Conservation (phyloP, 2,888 invertebrate genomes). For the Platerodrilus igneus region DNA sequence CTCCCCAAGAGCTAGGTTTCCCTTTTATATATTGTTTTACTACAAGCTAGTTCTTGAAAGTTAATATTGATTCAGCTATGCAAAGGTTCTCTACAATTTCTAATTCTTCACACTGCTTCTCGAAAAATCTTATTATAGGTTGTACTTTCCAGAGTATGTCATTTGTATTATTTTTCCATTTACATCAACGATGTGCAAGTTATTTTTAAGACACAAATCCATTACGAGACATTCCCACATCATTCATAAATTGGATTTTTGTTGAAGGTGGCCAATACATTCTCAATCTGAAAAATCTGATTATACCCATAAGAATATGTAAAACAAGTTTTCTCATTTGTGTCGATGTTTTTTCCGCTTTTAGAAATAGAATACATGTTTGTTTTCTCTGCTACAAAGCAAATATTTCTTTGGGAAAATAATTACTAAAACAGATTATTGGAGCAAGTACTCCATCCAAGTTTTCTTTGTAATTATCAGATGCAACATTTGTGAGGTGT, state of each 20-base stretch:
- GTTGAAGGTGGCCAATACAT: conserved; percentile 20
- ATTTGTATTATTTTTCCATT: conserved; percentile 13
- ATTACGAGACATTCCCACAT: conserved; percentile 18
- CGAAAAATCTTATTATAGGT: no score
- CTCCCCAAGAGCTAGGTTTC: conserved; percentile 18
- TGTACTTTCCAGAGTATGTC: conserved; percentile 24
- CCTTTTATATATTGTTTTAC: conserved; percentile 19
- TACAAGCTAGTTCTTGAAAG: no score
- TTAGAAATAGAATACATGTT: conserved; percentile 22
- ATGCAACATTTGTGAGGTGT: no score
- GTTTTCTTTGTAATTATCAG: no score
- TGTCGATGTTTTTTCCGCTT: conserved; percentile 15
- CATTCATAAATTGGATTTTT: conserved; percentile 21
- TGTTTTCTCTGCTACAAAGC: conserved; percentile 18
- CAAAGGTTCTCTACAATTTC: no score
- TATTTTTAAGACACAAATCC: conserved; percentile 20
- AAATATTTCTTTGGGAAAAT: conserved; percentile 17
- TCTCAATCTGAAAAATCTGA: conserved; percentile 17
- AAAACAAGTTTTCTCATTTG: conserved; percentile 20
- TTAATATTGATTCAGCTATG: no score
- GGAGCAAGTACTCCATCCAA: conserved; percentile 15
- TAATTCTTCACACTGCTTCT: conserved; percentile 23
- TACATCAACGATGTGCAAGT: conserved; percentile 17
- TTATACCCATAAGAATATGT: conserved; percentile 24
- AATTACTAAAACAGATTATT: conserved; percentile 18